phyloP scores from a whole-genome alignment of 2,113 vertebrate species.

The Gracilinanus agilis region DNA sequence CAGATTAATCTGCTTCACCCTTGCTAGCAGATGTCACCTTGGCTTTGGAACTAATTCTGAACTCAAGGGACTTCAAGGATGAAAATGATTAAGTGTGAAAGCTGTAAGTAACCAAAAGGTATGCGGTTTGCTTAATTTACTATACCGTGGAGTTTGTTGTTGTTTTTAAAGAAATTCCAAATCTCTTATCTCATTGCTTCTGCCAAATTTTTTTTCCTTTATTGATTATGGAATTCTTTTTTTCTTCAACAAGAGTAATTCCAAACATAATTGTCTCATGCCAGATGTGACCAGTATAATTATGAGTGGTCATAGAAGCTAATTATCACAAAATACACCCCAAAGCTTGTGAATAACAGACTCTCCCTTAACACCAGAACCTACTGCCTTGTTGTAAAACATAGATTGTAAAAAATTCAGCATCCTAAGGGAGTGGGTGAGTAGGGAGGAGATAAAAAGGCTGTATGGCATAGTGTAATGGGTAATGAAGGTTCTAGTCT shows the following conservation, averaged over 20 bases:
- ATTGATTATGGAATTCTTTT: conserved; percentile 27
- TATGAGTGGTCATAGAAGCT: conserved; percentile 3
- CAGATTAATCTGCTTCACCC: conserved; percentile 73
- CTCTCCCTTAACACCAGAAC: conserved; percentile 11
- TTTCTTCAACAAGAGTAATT: conserved; percentile 18
- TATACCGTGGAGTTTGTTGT: not conserved
- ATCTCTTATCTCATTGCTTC: conserved; percentile 8
- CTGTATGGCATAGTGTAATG: no score
- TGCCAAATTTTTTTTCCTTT: conserved; percentile 20
- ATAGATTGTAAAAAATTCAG: not conserved
- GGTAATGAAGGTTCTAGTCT: no score
- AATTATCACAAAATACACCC: conserved; percentile 52
- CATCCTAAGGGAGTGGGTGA: not conserved
- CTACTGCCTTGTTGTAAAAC: not conserved
- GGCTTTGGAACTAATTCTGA: conserved; percentile 44
- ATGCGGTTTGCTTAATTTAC: conserved; percentile 43
- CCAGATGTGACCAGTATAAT: conserved; percentile 47
- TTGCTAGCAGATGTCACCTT: conserved; percentile 74
- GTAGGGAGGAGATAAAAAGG: not conserved
- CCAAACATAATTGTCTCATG: not conserved
- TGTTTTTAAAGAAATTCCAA: conserved; percentile 13
- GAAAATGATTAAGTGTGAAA: conserved; percentile 69
- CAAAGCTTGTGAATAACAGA: not conserved
- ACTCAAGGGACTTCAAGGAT: conserved; percentile 55
- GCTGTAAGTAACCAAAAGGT: conserved; percentile 62